Evolutionary conservation across 2,113 vertebrate species (phyloP), one percentile per base, ranked within the genome.

Genomic region (Callipepla squamata): DNA sequence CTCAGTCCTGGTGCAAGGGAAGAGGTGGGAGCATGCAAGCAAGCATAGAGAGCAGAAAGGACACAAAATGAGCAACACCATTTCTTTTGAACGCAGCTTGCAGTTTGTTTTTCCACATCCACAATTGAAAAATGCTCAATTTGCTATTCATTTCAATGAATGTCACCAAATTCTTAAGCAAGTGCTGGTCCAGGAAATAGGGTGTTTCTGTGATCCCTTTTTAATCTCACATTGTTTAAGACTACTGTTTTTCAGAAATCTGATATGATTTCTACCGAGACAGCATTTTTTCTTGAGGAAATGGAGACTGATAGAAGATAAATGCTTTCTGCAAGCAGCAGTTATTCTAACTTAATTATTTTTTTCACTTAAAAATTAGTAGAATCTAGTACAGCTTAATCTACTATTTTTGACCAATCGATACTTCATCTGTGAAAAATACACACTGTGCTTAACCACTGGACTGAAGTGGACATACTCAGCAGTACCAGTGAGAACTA

Each of bases 261-360:
- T 68, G 28, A 26, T 45, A 7, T 30, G 72, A 77, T 30, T 77
- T 92, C 59, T 13, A 23, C 8, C 14, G 58, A 30, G 28, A 25
- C 20, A 81, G 28, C 17, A 32, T 14, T 6, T 59, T 61, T 57
- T 68, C 61, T 62, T 75, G 61, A 5, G 44, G 5, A 38, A 25
- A 51, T 84, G 61, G 22, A 72, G 61, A 47, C 34, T 59, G 69
- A 67, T 28, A 50, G 45, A 87, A 80, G 13, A 68, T 34, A 68
- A 91, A 53, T 21, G 30, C 57, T 90, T 66, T 73, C 58, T 88
- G 45, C 25, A 77, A 77, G 45, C 12, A 75, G 45, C 62, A 86
- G 25, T 13, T 80, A 42, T 34, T 44, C 21, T 76, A 2, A 50
- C 48, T 50, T 48, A 48, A 21, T 48, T 26, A 19, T 22, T 7